A percentile compares a stretch with the other conserved stretches of the same genome.
Evolutionary conservation across 2,888 invertebrate genomes (phyloP).

Genomic region (Tiphia femorata): DNA sequence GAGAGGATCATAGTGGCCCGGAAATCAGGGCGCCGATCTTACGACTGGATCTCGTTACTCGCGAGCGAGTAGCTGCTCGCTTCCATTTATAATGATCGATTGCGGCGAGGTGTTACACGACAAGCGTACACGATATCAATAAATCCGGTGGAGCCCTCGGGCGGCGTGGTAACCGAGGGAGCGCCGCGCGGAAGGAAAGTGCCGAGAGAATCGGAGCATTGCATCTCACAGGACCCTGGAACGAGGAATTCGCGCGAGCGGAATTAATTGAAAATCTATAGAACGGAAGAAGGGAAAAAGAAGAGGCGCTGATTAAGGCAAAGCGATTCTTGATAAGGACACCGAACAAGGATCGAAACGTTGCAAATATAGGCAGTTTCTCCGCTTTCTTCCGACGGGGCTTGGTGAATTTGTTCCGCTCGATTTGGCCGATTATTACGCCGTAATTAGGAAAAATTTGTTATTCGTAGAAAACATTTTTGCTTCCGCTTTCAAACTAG

Average conservation of each 20-base stretch:
- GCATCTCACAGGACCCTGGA: not conserved
- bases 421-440: too few species aligned
- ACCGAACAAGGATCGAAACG: too few species aligned
- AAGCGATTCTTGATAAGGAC: too few species aligned
- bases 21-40: constrained; percentile 13
- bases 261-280: constrained; percentile 3
- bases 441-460: too few species aligned
- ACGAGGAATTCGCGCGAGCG: not conserved
- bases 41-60: constrained; percentile 10
- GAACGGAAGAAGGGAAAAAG: not conserved
- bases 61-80: constrained; percentile 13
- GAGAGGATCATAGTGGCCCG: not conserved
- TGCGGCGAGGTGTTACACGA: constrained; percentile 12
- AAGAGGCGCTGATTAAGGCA: not conserved
- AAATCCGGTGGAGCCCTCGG: constrained; percentile 25
- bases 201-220: not conserved
- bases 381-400: too few species aligned
- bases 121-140: constrained; percentile 8
- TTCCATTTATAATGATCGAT: constrained; percentile 23
- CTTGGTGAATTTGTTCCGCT: too few species aligned
- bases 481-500: too few species aligned
- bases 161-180: not conserved
- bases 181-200: not conserved
- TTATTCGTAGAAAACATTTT: too few species aligned
- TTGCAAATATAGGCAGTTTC: too few species aligned